Conservation (phyloP, 2,888 invertebrate genomes). For the Ariolimax columbianus region DNA sequence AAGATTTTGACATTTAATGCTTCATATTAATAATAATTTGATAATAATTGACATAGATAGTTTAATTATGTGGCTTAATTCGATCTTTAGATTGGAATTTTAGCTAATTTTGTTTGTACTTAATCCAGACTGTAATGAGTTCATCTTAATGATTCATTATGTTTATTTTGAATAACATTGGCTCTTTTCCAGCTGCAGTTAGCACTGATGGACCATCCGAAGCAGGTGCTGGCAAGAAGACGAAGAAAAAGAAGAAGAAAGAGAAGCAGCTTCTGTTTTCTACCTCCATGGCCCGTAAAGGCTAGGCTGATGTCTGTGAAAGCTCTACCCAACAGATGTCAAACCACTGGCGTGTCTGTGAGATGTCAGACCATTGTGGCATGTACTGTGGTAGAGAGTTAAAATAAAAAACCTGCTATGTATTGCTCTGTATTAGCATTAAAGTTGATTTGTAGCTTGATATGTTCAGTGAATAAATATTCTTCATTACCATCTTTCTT, state of each 20-base stretch:
- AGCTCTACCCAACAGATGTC: neutral
- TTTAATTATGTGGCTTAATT: too few relatives aligned
- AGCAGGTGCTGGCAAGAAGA: slow-evolving; percentile 10
- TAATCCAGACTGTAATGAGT: too few relatives aligned
- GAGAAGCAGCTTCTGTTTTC: slow-evolving; percentile 68
- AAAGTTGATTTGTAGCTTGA: neutral
- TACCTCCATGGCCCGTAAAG: slow-evolving; percentile 63
- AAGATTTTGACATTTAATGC: too few relatives aligned
- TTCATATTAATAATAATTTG: too few relatives aligned
- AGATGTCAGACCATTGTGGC: neutral
- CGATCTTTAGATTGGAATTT: too few relatives aligned
- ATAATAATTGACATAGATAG: too few relatives aligned
- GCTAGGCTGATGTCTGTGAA: neutral
- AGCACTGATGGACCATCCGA: neutral
- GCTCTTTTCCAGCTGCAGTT: neutral
- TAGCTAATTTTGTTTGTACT: too few relatives aligned
- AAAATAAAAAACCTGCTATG: neutral
- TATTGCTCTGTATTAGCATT: neutral
- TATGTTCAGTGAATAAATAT: neutral
- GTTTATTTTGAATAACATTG: neutral
- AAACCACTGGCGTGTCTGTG: neutral
- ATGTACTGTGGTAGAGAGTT: neutral
- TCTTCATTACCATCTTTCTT: too few relatives aligned
- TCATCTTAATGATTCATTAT: too few relatives aligned
- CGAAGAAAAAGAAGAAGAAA: slow-evolving; percentile 70